A percentile compares a stretch with the other conserved stretches of the same genome.
Conservation (phyloP, 2,888 invertebrate genomes). For the Parascotia fuliginaria region DNA sequence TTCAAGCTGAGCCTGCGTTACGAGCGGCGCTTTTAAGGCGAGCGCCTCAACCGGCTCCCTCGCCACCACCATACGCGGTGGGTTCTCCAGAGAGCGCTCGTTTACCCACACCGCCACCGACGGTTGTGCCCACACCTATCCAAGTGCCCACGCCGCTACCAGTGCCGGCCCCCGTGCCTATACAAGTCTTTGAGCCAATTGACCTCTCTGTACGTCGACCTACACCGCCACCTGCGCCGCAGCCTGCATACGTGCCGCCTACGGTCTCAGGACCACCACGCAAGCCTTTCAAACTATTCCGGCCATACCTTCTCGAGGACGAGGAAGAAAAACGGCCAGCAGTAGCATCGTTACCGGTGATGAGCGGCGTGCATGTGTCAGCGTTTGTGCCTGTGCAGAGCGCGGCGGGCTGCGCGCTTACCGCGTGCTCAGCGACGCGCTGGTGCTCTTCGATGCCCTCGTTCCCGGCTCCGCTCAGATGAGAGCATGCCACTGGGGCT, state of each 20-base stretch:
- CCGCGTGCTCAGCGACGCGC: constrained; percentile 79
- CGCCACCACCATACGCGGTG: constrained; percentile 76
- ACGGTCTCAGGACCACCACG: constrained; percentile 68
- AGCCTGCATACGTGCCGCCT: constrained; percentile 55
- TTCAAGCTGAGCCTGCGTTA: constrained; percentile 93
- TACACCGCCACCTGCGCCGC: constrained; percentile 69
- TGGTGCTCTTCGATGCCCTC: constrained; percentile 89
- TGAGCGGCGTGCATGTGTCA: constrained; percentile 70
- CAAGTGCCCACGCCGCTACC: constrained; percentile 51
- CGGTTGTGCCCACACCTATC: constrained; percentile 52
- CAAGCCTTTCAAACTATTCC: constrained; percentile 91
- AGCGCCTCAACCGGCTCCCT: constrained; percentile 79
- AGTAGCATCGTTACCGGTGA: constrained; percentile 69
- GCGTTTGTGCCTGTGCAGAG: constrained; percentile 81
- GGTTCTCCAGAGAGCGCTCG: constrained; percentile 79
- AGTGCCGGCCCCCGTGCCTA: constrained; percentile 57
- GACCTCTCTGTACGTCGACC: constrained; percentile 70
- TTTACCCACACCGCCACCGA: constrained; percentile 72
- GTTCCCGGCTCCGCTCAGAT: constrained; percentile 80
- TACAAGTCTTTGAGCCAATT: constrained; percentile 66
- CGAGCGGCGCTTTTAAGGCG: constrained; percentile 88
- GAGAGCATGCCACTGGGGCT: constrained; percentile 73
- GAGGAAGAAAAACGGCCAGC: constrained; percentile 78
- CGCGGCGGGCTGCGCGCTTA: constrained; percentile 70
- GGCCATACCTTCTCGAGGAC: constrained; percentile 90